Evolutionary conservation across 2,797 vertebrate genomes (phyloP).

Genomic region (Phrynocephalus vlangalii): DNA sequence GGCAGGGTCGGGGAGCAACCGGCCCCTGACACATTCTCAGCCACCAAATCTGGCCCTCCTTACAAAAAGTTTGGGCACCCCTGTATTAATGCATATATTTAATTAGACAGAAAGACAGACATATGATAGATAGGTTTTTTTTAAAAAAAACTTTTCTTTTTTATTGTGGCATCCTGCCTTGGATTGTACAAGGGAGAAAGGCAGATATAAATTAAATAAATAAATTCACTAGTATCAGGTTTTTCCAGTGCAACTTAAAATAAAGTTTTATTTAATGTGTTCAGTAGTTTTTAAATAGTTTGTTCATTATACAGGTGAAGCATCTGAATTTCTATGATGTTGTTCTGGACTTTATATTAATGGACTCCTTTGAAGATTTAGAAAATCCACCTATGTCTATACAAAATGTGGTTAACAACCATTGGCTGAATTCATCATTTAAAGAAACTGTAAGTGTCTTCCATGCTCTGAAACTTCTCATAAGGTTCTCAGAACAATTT

Average conservation of each 20-base stretch:
- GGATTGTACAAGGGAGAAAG: too few species aligned
- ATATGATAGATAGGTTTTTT: background rate
- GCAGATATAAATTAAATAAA: conserved; percentile 2
- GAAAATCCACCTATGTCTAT: conserved; percentile 96
- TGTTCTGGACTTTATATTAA: conserved; percentile 96
- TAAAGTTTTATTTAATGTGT: conserved; percentile 17
- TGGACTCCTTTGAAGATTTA: conserved; percentile 98
- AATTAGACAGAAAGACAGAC: background rate
- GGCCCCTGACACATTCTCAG: too few species aligned
- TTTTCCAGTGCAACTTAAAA: background rate
- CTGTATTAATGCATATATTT: background rate
- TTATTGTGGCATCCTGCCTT: too few species aligned
- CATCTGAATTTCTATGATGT: conserved; percentile 97
- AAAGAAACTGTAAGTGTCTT: conserved; percentile 91
- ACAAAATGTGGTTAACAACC: conserved; percentile 95
- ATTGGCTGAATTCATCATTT: conserved; percentile 96
- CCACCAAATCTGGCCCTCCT: too few species aligned
- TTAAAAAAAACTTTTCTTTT: too few species aligned
- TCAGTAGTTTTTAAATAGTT: conserved; percentile 59
- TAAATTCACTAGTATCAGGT: background rate
- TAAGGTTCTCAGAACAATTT: background rate
- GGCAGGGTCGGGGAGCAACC: too few species aligned
- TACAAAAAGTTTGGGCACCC: too few species aligned
- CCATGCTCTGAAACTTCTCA: background rate
- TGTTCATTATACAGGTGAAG: conserved; percentile 85